Base-by-base conservation (phyloP, 2,797 vertebrate species). In the Fratercula arctica region DNA sequence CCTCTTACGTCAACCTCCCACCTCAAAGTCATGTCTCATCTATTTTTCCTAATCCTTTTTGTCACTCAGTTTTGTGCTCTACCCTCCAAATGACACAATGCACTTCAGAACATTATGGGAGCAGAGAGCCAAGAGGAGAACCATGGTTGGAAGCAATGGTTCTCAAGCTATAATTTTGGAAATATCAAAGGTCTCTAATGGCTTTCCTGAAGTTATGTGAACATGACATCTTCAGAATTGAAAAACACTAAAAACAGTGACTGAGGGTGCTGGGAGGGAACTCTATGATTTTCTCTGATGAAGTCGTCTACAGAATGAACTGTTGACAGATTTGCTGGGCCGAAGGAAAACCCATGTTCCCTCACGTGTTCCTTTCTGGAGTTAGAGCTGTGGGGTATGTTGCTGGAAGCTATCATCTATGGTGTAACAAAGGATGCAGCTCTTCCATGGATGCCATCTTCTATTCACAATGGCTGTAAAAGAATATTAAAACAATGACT, bases 11-110 rank as follows among this genome's bases (percentile, higher is more conserved):
- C 67, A 89, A 35, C 59, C 46, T 96, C 45, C 51, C 43, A 85
- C 86, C 77, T 92, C 86, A 87, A 81, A 93, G 61, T 90, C 59
- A 63, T 12, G 39, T 92, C 33, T 84, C 14, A 14, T 70, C 25
- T 37, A 85, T 85, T 69, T 57, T 33, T 41, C 24, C 50, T 96
- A 90, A 85, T 89, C 31, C 46, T 67, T 96, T 88, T 82, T 96
- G 88, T 87, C 74, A 92, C 86, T 94, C 28, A 5, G 48, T 95
- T 92, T 90, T 95, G 69, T 76, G 74, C 59, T 93, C 39, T 92
- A 73, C 51, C 83, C 59, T 95, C 67, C 51, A 76, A 90, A 63
- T 7, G 48, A 82, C 69, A 78, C 25, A 2, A 2, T 18, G 19
- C 13, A 26, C 70, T 90, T 93, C 67, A 85, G 76, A 96, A 84